Percentiles rank a stretch among this genome's conserved stretches.
Evolutionary conservation across 2,797 vertebrate species (phyloP).

Genomic region (Lophotriccus pileatus): DNA sequence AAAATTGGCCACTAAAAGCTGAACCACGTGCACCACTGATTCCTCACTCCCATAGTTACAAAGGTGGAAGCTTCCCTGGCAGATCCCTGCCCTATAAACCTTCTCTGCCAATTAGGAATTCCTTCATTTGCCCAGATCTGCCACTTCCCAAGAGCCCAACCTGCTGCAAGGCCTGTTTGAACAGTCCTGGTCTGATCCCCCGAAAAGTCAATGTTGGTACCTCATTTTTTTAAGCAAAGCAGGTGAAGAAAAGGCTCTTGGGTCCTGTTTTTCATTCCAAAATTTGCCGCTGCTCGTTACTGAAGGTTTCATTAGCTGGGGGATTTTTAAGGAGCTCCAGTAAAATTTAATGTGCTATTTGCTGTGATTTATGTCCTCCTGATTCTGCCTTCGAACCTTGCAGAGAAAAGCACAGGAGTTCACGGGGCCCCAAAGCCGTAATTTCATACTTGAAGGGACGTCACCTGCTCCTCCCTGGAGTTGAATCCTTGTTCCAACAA

Average conservation of each 20-base stretch:
- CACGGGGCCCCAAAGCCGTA: not conserved
- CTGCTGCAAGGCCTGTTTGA: not conserved
- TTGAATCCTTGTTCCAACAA: not conserved
- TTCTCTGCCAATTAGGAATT: not conserved
- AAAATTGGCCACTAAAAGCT: not conserved
- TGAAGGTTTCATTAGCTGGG: conserved; percentile 40
- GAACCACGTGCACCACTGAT: not conserved
- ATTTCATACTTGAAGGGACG: not conserved
- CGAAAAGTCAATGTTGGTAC: not conserved
- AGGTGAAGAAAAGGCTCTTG: conserved; percentile 17
- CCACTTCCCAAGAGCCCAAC: not conserved
- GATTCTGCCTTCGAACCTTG: not conserved
- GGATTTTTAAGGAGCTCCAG: conserved; percentile 38
- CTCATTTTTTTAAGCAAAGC: not conserved
- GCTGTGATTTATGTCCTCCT: conserved; percentile 26
- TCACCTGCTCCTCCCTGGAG: not conserved
- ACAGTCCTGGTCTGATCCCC: not conserved
- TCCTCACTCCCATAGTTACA: not conserved
- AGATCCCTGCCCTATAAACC: not conserved
- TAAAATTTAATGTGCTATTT: conserved; percentile 48
- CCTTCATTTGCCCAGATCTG: not conserved
- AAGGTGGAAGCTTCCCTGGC: not conserved
- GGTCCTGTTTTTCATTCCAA: conserved; percentile 43
- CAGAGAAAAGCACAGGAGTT: conserved; percentile 1
- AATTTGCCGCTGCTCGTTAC: conserved; percentile 46